phyloP scores from a whole-genome alignment of 2,797 vertebrate species.

The Onychomys arenicola region DNA sequence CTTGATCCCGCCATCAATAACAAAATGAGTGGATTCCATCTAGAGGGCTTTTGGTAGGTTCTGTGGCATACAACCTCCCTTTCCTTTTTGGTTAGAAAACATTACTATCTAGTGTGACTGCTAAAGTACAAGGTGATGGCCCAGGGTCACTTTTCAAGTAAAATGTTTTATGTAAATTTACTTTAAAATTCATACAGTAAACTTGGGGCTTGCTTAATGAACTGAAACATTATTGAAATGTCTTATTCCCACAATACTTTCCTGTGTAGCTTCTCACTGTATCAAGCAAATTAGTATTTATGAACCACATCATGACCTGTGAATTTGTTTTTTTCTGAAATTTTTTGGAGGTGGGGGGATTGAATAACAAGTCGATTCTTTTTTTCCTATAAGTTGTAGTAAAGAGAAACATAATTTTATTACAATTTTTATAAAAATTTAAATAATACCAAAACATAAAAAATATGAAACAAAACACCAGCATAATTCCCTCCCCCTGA shows the following conservation, averaged over 20 bases:
- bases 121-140: background rate
- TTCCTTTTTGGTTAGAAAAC: background rate
- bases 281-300: background rate
- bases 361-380: background rate
- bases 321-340: conserved; percentile 36
- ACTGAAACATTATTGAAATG: background rate
- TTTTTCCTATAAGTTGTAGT: background rate
- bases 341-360: background rate
- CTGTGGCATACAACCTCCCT: background rate
- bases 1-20: background rate
- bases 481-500: background rate
- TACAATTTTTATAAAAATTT: background rate
- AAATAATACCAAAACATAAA: conserved; percentile 35
- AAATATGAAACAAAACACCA: conserved; percentile 24
- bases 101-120: background rate
- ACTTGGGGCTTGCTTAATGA: background rate
- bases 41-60: background rate
- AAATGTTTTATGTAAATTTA: background rate
- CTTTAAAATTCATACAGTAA: background rate
- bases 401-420: conserved; percentile 43
- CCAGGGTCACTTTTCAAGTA: background rate
- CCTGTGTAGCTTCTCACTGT: background rate
- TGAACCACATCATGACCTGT: background rate
- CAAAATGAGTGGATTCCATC: conserved; percentile 15
- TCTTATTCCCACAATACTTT: background rate